Percentiles rank a stretch among this genome's conserved stretches.
phyloP scores from a whole-genome alignment of 2,888 invertebrate genomes.

The Ganaspis brasiliensis region DNA sequence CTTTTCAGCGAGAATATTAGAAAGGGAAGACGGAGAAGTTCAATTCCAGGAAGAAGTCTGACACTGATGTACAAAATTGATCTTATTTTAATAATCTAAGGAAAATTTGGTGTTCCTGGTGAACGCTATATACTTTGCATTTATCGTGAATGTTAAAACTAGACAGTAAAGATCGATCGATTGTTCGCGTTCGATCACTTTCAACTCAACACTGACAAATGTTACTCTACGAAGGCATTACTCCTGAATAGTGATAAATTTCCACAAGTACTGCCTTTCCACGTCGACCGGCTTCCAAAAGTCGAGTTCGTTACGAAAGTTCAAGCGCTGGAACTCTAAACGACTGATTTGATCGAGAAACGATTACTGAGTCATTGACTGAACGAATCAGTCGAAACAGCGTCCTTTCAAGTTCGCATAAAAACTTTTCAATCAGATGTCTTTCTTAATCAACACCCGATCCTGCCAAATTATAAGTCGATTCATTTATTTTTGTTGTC shows the following conservation, averaged over 20 bases:
- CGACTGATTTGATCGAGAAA: constrained; percentile 56
- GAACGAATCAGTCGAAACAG: not conserved
- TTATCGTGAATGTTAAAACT: constrained; percentile 15
- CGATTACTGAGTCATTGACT: constrained; percentile 57
- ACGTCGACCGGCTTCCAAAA: constrained; percentile 43
- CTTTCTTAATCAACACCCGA: constrained; percentile 7
- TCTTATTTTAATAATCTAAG: constrained; percentile 20
- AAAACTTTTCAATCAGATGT: not conserved
- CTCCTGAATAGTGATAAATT: constrained; percentile 58
- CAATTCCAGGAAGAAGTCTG: not conserved
- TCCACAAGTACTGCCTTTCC: constrained; percentile 44
- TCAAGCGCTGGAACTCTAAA: constrained; percentile 50
- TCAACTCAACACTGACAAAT: constrained; percentile 50
- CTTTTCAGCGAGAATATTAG: not conserved
- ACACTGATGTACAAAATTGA: not conserved
- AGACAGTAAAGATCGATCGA: constrained; percentile 42
- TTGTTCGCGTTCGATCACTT: constrained; percentile 46
- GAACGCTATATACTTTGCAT: not conserved
- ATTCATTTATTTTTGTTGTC: not conserved
- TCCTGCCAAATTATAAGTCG: not conserved
- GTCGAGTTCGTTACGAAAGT: constrained; percentile 58
- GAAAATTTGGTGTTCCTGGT: not conserved
- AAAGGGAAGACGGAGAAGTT: not conserved
- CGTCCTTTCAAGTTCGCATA: not conserved
- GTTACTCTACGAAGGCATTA: constrained; percentile 53